phyloP scores from a whole-genome alignment of 2,888 invertebrate genomes.

The Andrena dorsata region DNA sequence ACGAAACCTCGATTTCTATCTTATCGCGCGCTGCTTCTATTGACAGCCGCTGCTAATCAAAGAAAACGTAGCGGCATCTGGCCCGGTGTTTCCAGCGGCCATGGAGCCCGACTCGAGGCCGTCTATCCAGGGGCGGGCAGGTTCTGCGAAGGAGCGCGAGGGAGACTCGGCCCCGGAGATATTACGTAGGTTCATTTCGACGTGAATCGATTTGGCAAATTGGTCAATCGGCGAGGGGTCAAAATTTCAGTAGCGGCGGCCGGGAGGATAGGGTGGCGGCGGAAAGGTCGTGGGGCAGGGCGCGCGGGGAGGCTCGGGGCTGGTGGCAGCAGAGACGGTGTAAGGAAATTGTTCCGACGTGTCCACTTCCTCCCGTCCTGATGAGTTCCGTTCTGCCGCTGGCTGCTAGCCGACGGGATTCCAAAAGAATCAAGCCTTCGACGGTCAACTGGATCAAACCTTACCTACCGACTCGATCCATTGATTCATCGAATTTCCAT shows the following conservation, averaged over 20 bases:
- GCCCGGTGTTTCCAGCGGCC: not conserved
- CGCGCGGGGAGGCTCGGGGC: conserved; percentile 2
- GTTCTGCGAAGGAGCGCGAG: conserved; percentile 57
- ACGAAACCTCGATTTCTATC: not conserved
- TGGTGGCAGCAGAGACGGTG: conserved; percentile 66
- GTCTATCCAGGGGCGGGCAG: conserved; percentile 3
- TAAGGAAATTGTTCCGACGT: conserved; percentile 85
- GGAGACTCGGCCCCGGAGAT: conserved; percentile 56
- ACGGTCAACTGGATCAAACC: conserved; percentile 46
- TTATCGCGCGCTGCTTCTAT: not conserved
- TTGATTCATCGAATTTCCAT: conserved; percentile 15
- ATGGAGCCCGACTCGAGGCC: not conserved
- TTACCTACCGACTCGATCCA: conserved; percentile 52
- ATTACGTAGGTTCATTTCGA: conserved; percentile 78
- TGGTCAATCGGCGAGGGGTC: conserved; percentile 83
- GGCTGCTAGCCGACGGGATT: conserved; percentile 56
- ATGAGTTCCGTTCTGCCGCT: conserved; percentile 83
- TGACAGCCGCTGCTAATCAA: not conserved
- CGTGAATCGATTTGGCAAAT: conserved; percentile 82
- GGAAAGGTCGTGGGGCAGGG: conserved; percentile 54
- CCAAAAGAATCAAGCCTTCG: conserved; percentile 49
- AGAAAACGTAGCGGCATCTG: not conserved
- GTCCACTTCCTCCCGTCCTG: conserved; percentile 84
- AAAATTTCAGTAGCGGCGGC: conserved; percentile 72
- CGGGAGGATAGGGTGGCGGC: conserved; percentile 67